Conservation (phyloP, 1,140 invertebrate genomes). For the Rhagoletis pomonella region DNA sequence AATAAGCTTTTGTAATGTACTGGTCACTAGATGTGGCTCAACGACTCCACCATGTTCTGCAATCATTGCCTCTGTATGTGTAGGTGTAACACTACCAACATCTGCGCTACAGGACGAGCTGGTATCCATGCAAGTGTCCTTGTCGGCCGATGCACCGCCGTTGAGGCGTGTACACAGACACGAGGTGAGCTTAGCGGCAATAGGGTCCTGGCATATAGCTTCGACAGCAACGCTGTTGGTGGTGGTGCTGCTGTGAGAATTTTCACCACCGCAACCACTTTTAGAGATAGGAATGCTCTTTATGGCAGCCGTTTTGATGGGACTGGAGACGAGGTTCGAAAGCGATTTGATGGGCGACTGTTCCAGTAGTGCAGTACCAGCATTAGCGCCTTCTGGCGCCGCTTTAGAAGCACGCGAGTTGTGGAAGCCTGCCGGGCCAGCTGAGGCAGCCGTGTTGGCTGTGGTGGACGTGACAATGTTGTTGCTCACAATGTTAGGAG, state of each 20-base stretch:
- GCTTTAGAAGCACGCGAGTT: slow-evolving; percentile 24
- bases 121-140: slow-evolving; percentile 50
- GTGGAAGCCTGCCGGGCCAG: not conserved
- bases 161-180: slow-evolving; percentile 73
- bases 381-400: slow-evolving; percentile 63
- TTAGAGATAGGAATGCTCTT: slow-evolving; percentile 72
- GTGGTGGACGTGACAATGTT: not conserved
- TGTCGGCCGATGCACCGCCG: slow-evolving; percentile 22
- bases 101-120: not conserved
- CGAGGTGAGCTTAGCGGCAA: slow-evolving; percentile 74
- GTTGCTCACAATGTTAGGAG: not conserved
- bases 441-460: slow-evolving; percentile 15
- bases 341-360: slow-evolving; percentile 79
- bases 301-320: slow-evolving; percentile 74
- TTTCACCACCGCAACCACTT: slow-evolving; percentile 36
- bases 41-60: not conserved
- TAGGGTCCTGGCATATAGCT: slow-evolving; percentile 71
- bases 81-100: not conserved
- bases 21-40: not conserved
- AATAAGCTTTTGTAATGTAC: not conserved
- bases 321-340: slow-evolving; percentile 78
- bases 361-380: slow-evolving; percentile 73
- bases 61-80: slow-evolving; percentile 24
- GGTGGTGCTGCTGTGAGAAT: slow-evolving; percentile 27
- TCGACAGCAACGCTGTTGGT: slow-evolving; percentile 53